Conservation (phyloP, 1,140 invertebrate species). For the Laupala kohalensis region DNA sequence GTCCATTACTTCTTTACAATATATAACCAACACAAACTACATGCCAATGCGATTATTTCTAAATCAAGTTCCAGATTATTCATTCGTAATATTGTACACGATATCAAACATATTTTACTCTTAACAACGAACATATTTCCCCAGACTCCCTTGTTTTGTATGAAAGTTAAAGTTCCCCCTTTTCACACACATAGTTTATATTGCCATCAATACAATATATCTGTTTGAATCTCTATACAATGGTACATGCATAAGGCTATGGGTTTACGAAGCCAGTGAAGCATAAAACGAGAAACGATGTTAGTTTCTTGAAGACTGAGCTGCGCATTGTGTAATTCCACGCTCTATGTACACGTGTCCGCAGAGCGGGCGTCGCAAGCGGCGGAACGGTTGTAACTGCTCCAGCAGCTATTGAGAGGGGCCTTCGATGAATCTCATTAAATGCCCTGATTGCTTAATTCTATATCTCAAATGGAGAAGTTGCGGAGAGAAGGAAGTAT, state of each 20-base stretch:
- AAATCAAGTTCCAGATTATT: no score
- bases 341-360: neutral
- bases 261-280: neutral
- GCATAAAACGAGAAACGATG: neutral
- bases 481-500: no score
- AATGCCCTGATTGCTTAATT: neutral
- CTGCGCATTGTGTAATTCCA: neutral
- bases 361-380: neutral
- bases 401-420: neutral
- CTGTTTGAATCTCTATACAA: neutral
- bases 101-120: no score
- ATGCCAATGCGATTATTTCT: no score
- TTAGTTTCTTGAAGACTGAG: neutral
- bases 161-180: neutral
- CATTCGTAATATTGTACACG: no score
- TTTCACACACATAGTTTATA: neutral
- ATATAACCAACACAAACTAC: no score
- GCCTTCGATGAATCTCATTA: neutral
- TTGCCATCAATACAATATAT: neutral
- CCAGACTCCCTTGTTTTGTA: no score
- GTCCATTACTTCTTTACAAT: no score
- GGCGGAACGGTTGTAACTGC: neutral
- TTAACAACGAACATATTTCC: neutral
- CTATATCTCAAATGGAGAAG: neutral
- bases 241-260: neutral